A percentile compares a stretch with the other conserved stretches of the same genome.
Evolutionary conservation across 1,140 invertebrate genomes (phyloP).

Genomic region (Pomacea maculata): DNA sequence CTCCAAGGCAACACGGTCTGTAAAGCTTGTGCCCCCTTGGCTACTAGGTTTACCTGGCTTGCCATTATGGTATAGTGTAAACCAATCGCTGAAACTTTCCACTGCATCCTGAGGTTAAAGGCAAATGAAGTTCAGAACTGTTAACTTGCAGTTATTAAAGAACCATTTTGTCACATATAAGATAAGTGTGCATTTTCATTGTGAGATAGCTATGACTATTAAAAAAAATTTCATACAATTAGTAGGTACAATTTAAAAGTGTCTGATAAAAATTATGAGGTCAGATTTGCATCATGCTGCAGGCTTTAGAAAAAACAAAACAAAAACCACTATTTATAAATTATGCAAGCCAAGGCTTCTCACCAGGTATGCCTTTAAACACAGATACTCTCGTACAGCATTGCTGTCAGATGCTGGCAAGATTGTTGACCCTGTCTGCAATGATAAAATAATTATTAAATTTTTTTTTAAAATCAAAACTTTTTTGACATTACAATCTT

Average conservation of each 20-base stretch:
- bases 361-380: conserved; percentile 68
- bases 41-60: conserved; percentile 71
- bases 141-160: too few relatives aligned
- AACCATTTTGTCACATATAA: too few relatives aligned
- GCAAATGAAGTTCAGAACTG: neutral
- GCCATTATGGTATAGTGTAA: conserved; percentile 81
- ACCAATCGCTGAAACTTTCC: conserved; percentile 90
- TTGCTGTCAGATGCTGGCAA: conserved; percentile 64
- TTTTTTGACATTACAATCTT: too few relatives aligned
- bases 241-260: too few relatives aligned
- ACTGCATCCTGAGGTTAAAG: conserved; percentile 73
- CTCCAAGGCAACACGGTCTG: conserved; percentile 88
- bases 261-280: too few relatives aligned
- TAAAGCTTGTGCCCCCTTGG: conserved; percentile 75
- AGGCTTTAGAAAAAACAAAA: too few relatives aligned
- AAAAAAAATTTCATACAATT: too few relatives aligned
- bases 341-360: conserved; percentile 6
- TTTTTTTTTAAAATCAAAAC: neutral
- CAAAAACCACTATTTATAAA: too few relatives aligned
- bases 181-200: too few relatives aligned
- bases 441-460: conserved; percentile 23
- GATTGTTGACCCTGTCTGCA: conserved; percentile 59
- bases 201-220: too few relatives aligned
- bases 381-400: conserved; percentile 68
- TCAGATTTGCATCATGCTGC: too few relatives aligned